Base-by-base conservation (phyloP, 2,888 invertebrate species). In the Andrena praecox region DNA sequence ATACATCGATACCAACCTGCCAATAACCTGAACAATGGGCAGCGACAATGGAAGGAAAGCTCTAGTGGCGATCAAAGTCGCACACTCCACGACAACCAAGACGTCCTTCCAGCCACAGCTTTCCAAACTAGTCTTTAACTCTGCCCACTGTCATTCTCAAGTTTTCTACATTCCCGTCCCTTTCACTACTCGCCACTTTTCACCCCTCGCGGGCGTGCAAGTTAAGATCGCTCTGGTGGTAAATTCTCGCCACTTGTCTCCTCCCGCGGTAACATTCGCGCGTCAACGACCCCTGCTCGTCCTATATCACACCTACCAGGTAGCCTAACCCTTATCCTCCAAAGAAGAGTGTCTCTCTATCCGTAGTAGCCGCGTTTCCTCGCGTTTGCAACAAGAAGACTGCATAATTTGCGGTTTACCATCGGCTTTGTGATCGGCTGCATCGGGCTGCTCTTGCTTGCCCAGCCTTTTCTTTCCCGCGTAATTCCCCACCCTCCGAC, bases 41-140 rank as follows among this genome's bases (percentile, higher is more conserved):
- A 67, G 64, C 73, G 71, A 84, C 81, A 86, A 87, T 84, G 63
- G 84, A 72, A 78, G 79, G 77, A 82, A 78, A 74, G 54, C 68
- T 59, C 75, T 73, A 82, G 75, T 63, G 85, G 60, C 82, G 80
- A 82, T 82, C 75, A 82, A 80, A 82, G 80, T 80, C 77, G 73
- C 78, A 33, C 64, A 29, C 63, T 70, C 62, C 56, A 62, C 72
- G 66, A 42, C 72, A 60, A 54, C 70, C 67, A 66, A 66, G 35
- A 54, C 76, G 42, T 63, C 60, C 60, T 48, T 31, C 66, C 69
- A 70, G n/a, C 64, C 69, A 29, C 67, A 71, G 74, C 67, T 92
- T 85, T 91, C 91, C 64, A 90, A 90, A 88, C 89, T 90, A 79
- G 80, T 85, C 80, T 85, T 80, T 71, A 52, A 78, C 82, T 82